phyloP scores from a whole-genome alignment of 2,888 invertebrate genomes.

The Rhogogaster chlorosoma region DNA sequence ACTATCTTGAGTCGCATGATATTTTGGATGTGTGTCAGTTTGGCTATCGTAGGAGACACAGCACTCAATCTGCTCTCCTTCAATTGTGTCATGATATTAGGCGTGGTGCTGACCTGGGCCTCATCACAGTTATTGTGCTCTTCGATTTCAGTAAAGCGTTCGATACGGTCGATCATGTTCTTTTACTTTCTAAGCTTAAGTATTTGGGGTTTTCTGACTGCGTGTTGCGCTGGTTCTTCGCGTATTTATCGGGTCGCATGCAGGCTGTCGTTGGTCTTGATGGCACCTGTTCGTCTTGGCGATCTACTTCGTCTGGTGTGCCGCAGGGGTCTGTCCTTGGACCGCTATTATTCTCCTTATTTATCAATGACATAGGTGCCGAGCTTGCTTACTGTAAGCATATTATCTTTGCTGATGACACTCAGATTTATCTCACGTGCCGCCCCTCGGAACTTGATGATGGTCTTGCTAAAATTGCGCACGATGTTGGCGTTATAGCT shows the following conservation, averaged over 20 bases:
- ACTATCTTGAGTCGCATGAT: neutral
- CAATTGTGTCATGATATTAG: neutral
- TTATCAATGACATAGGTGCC: too few relatives aligned
- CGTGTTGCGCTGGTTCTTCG: neutral
- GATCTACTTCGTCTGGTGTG: neutral
- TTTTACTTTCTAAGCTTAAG: neutral
- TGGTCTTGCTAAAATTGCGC: neutral
- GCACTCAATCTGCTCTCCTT: neutral
- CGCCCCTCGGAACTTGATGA: neutral
- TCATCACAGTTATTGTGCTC: neutral
- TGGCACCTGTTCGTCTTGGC: neutral
- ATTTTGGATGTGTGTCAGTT: neutral
- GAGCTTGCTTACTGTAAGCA: too few relatives aligned
- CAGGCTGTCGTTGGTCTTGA: neutral
- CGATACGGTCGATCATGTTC: neutral
- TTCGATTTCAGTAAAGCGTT: constrained; percentile 15
- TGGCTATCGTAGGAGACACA: neutral
- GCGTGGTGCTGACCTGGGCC: neutral
- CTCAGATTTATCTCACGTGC: too few relatives aligned
- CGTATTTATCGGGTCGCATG: neutral
- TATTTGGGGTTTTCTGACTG: neutral
- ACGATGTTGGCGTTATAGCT: constrained; percentile 7
- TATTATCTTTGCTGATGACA: too few relatives aligned
- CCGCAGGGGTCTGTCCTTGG: constrained; percentile 9
- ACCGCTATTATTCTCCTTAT: too few relatives aligned